These are phyloP conservation scores for Hormaphis cornu DNA, from an alignment of 1,140 invertebrate genomes.

Conservation along the genomic window DNA sequence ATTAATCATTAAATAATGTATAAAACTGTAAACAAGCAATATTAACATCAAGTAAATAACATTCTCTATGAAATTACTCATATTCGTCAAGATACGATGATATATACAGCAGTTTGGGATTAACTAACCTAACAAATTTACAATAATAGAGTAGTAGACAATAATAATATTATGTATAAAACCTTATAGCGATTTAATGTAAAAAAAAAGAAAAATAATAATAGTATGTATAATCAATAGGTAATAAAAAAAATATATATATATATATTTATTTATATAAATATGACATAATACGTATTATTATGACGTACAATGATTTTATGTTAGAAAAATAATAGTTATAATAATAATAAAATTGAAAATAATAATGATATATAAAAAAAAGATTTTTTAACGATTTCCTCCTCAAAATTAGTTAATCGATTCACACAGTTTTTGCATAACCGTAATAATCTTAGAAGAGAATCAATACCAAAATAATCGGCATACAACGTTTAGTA, in stretches of 20 bases:
- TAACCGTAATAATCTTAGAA: too few species aligned
- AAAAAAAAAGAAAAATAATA: too few species aligned
- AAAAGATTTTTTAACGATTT: too few species aligned
- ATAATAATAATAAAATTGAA: constrained; percentile 2
- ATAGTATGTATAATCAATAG: too few species aligned
- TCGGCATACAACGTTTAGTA: too few species aligned
- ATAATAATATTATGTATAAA: too few species aligned
- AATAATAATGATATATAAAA: background rate
- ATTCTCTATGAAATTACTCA: background rate
- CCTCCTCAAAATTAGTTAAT: background rate
- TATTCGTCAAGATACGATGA: background rate
- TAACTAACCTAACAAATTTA: too few species aligned
- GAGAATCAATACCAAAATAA: too few species aligned
- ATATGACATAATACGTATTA: background rate
- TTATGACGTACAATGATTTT: constrained; percentile 4
- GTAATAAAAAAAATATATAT: background rate
- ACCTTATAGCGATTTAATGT: too few species aligned
- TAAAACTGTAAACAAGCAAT: constrained; percentile 17
- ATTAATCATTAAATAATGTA: constrained; percentile 1
- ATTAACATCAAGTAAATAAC: constrained; percentile 12
- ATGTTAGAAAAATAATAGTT: background rate
- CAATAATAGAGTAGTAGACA: too few species aligned
- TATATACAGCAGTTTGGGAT: background rate
- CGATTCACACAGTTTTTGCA: too few species aligned
- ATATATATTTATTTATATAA: too few species aligned